Percentiles rank a stretch among this genome's conserved stretches.
These are phyloP conservation scores for Leptosomus discolor DNA, from an alignment of 2,113 vertebrate genomes.

Conservation along the genomic window DNA sequence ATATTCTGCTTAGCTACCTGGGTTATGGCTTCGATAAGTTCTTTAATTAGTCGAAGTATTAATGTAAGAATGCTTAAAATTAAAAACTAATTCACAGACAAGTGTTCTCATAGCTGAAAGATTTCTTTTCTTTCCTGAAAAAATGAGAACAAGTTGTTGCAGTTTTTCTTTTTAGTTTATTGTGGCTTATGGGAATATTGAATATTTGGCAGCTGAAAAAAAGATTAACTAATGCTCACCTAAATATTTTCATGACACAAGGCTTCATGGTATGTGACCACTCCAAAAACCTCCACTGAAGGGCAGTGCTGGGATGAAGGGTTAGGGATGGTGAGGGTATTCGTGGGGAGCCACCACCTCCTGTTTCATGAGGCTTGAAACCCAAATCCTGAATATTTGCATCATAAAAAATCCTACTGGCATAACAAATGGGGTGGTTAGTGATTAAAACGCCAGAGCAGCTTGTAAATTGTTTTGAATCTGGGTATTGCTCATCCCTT, in stretches of 20 bases:
- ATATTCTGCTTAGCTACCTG: background rate
- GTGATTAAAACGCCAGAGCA: background rate
- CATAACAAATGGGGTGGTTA: too few relatives aligned
- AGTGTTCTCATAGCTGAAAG: background rate
- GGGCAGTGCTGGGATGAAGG: background rate
- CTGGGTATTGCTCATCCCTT: background rate
- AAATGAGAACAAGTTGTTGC: background rate
- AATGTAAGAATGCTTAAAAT: background rate
- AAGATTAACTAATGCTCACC: background rate
- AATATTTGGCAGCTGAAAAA: background rate
- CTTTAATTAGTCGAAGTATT: conserved; percentile 7
- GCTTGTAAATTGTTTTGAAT: background rate
- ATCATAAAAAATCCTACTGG: background rate
- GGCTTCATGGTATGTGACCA: background rate
- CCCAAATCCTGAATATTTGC: background rate
- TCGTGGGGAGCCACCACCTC: background rate
- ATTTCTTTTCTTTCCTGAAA: background rate
- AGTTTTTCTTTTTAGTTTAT: background rate
- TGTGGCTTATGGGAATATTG: background rate
- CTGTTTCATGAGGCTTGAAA: background rate
- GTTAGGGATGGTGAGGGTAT: background rate
- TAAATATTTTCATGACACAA: background rate
- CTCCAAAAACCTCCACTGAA: background rate
- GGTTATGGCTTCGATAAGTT: background rate
- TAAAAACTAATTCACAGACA: background rate